Conservation (phyloP, 2,888 invertebrate genomes). For the Pammene fasciana region DNA sequence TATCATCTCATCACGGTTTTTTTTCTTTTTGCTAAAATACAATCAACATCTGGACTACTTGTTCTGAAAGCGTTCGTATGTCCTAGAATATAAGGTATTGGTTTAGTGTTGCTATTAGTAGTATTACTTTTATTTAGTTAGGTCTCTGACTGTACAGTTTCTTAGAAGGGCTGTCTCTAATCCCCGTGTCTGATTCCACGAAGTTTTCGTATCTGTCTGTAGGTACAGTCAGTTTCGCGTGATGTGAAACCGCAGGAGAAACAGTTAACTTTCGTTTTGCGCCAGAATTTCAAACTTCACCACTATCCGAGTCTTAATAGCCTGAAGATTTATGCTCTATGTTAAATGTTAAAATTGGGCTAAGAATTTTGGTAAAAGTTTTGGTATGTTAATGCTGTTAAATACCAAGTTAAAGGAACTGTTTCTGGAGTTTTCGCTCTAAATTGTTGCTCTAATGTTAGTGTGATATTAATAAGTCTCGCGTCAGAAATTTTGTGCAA, state of each 20-base stretch:
- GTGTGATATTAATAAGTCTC: constrained; percentile 5
- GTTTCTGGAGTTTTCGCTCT: constrained; percentile 27
- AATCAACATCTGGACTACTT: constrained; percentile 40
- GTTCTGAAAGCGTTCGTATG: constrained; percentile 12
- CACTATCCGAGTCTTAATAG: constrained; percentile 40
- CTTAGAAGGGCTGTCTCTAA: constrained; percentile 13
- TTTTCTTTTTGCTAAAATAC: constrained; percentile 52
- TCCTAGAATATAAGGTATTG: background rate
- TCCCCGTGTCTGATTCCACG: constrained; percentile 33
- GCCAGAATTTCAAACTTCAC: constrained; percentile 52
- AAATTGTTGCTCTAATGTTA: constrained; percentile 16
- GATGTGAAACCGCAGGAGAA: constrained; percentile 71
- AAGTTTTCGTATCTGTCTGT: constrained; percentile 65
- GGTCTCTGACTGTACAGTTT: constrained; percentile 16
- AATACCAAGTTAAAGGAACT: constrained; percentile 35
- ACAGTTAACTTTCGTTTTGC: constrained; percentile 67
- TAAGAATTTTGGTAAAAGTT: constrained; percentile 37
- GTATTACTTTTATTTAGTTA: background rate
- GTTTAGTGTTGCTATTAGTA: background rate
- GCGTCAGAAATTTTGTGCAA: constrained; percentile 20
- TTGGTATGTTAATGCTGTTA: constrained; percentile 38
- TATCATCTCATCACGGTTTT: constrained; percentile 52
- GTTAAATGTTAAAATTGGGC: constrained; percentile 36
- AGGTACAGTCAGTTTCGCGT: constrained; percentile 67
- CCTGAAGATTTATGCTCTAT: constrained; percentile 31